Conservation (phyloP, 2,888 invertebrate species). For the Notocelia uddmanniana region DNA sequence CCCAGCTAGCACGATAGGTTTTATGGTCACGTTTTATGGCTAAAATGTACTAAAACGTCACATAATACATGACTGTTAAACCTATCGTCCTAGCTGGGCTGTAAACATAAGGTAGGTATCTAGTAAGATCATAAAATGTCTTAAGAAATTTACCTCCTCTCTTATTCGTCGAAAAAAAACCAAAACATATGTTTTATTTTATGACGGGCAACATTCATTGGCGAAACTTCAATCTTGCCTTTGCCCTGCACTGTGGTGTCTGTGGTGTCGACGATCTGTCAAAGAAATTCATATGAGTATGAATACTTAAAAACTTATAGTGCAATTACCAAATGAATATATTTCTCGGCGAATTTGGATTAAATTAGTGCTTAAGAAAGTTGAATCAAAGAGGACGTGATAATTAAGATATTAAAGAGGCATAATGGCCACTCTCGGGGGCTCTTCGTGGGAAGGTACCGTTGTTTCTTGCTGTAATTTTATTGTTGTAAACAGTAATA, state of each 20-base stretch:
- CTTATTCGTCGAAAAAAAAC: neutral
- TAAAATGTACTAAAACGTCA: too few species aligned
- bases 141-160: neutral
- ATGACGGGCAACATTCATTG: slow-evolving; percentile 18
- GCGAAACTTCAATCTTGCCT: slow-evolving; percentile 15
- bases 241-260: too few species aligned
- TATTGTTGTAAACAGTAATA: slow-evolving; percentile 37
- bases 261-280: too few species aligned
- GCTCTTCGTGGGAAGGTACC: slow-evolving; percentile 42
- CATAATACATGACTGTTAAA: too few species aligned
- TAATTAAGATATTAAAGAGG: neutral
- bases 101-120: too few species aligned
- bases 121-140: too few species aligned
- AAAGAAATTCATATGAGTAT: neutral
- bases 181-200: slow-evolving; percentile 4
- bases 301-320: neutral
- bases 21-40: too few species aligned
- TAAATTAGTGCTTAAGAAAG: slow-evolving; percentile 9
- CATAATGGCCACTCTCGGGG: slow-evolving; percentile 32
- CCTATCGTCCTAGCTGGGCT: too few species aligned
- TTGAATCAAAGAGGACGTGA: neutral
- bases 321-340: neutral
- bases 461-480: slow-evolving; percentile 27
- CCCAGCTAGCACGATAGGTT: too few species aligned
- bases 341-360: neutral